Evolutionary conservation across 2,113 vertebrate species (phyloP), one percentile per base, ranked within the genome.

Genomic region (Saccopteryx bilineata): DNA sequence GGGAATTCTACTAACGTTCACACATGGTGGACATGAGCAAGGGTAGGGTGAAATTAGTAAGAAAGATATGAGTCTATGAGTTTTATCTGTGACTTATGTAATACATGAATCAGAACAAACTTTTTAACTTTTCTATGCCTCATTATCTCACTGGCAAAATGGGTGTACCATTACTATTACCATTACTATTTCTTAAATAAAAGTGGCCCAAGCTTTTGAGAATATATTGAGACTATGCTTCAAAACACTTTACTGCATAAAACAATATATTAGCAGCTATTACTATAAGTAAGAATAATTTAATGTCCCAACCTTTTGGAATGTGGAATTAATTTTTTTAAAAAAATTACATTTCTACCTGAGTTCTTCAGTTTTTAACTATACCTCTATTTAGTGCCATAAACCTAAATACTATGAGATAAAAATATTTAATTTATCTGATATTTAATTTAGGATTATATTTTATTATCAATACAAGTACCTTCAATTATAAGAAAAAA

Each of bases 361-460:
- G 33, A 80, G 21, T 26, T 83, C 31, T 85, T 89, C 11, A 71
- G 7, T 54, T 78, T 81, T 63, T 78, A 48, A 54, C 13, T 10
- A 19, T 10, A 82, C 13, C 7, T 81, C 46, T 63, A 46, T 52
- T 71, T 76, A 83, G 7, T 72, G 17, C 15, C 15, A 54, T 85
- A 58, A 85, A 68, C 5, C 0, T 15, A 95, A 93, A 76, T 82
- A 83, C 23, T 58, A 78, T 58, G 60, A 69, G 4, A 65, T 0
- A 48, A 1, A 86, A 72, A 2, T 14, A 87, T 5, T 48, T 90
- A 60, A 60, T 39, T 66, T 92, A 46, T 50, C 19, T 93, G 12
- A 69, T 78, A 68, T 76, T 75, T 94, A 93, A 91, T 82, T 68
- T n/a, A 81, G 14, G 33, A 71, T 33, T 80, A 10, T 31, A 63